A percentile compares a stretch with the other conserved stretches of the same genome.
phyloP scores from a whole-genome alignment of 1,140 invertebrate genomes.

The Solenopsis fugax region DNA sequence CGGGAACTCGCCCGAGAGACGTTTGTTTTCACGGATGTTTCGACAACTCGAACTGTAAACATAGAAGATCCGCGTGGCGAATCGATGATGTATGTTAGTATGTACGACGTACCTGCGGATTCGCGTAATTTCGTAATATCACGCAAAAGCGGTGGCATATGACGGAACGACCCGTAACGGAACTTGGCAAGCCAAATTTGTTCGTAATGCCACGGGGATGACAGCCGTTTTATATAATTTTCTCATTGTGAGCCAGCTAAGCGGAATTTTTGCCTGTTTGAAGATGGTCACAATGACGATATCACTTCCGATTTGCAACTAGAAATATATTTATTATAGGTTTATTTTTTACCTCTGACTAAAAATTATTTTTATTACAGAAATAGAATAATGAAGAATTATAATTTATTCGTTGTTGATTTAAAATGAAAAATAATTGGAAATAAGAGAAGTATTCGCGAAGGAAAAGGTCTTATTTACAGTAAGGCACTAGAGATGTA shows the following conservation, averaged over 20 bases:
- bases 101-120: background rate
- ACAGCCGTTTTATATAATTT: constrained; percentile 77
- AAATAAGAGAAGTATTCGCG: background rate
- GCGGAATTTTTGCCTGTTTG: constrained; percentile 50
- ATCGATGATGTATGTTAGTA: constrained; percentile 23
- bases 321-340: constrained; percentile 52
- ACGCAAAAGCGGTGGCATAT: constrained; percentile 46
- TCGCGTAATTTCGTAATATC: constrained; percentile 64
- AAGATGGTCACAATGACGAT: background rate
- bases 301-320: constrained; percentile 70
- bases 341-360: background rate
- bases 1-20: background rate
- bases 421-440: background rate
- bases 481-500: too few relatives aligned
- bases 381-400: background rate
- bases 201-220: constrained; percentile 47
- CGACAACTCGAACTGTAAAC: constrained; percentile 26
- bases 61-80: constrained; percentile 13
- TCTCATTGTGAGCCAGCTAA: constrained; percentile 77
- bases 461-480: too few relatives aligned
- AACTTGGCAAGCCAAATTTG: constrained; percentile 74
- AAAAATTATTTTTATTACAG: background rate
- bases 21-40: constrained; percentile 30
- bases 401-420: background rate
- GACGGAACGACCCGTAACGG: constrained; percentile 69